phyloP scores from a whole-genome alignment of 2,797 vertebrate species.

The Natrix natrix region DNA sequence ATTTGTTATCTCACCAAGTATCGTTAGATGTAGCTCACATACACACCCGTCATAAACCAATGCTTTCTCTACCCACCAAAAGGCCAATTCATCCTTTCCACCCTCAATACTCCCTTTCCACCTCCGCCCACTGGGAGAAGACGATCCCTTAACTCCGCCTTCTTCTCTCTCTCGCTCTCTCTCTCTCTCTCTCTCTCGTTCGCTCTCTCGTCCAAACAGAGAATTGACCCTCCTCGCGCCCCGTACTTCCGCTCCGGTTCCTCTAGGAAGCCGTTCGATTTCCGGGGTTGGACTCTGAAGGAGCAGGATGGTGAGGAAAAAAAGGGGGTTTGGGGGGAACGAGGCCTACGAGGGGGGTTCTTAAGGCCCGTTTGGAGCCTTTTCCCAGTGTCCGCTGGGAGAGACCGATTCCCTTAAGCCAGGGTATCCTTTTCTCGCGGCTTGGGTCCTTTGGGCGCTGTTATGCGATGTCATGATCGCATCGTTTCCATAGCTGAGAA shows the following conservation, averaged over 20 bases:
- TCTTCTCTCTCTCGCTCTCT: no score
- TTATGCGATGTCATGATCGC: constrained; percentile 8
- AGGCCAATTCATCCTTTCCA: neutral
- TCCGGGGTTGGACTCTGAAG: constrained; percentile 31
- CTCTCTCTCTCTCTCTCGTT: no score
- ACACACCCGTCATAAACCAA: neutral
- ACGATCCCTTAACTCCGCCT: neutral
- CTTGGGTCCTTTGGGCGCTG: neutral
- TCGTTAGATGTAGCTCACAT: neutral
- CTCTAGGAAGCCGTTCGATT: constrained; percentile 42
- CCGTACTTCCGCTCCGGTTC: constrained; percentile 39
- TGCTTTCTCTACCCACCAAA: neutral
- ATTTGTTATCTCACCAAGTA: neutral
- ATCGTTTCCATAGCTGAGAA: neutral
- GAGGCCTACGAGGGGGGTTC: no score
- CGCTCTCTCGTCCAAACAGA: fast-evolving
- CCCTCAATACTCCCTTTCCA: neutral
- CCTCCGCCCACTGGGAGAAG: neutral
- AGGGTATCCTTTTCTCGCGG: neutral
- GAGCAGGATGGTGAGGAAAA: constrained; percentile 78
- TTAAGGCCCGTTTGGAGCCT: neutral
- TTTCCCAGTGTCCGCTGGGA: neutral
- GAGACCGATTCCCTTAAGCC: neutral
- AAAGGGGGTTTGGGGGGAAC: neutral
- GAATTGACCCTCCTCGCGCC: neutral